Conservation (phyloP, 2,888 invertebrate species). For the Temnothorax unifasciatus region DNA sequence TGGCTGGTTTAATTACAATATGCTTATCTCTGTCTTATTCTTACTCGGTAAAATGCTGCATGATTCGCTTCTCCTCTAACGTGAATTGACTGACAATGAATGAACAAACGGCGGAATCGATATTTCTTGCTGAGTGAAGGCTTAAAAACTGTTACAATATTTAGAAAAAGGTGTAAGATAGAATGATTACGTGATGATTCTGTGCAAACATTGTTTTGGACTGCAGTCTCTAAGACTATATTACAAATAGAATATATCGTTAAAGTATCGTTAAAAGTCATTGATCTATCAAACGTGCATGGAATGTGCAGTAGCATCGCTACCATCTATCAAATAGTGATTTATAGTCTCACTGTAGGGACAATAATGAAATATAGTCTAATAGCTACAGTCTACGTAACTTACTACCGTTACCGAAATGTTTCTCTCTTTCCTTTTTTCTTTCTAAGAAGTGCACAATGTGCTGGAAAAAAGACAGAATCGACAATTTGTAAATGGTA, state of each 20-base stretch:
- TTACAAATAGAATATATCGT: conserved; percentile 57
- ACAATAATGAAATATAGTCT: conserved; percentile 48
- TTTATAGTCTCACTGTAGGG: conserved; percentile 25
- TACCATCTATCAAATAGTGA: conserved; percentile 66
- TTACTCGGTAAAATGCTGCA: conserved; percentile 53
- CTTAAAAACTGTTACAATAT: conserved; percentile 47
- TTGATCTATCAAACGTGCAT: conserved; percentile 67
- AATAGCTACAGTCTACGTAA: conserved; percentile 26
- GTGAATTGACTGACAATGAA: conserved; percentile 32
- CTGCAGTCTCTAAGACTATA: conserved; percentile 54
- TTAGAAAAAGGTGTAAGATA: conserved; percentile 56
- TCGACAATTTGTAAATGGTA: conserved; percentile 67
- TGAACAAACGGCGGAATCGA: conserved; percentile 24
- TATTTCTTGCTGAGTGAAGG: conserved; percentile 9
- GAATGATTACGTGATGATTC: conserved; percentile 51
- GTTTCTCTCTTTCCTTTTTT: neutral
- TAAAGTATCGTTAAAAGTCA: conserved; percentile 40
- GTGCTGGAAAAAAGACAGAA: too few species aligned
- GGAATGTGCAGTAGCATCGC: conserved; percentile 73
- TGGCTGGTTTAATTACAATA: conserved; percentile 57
- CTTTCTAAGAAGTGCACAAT: conserved; percentile 49
- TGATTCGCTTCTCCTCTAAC: conserved; percentile 32
- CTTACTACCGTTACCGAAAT: conserved; percentile 21
- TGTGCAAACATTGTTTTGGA: conserved; percentile 40
- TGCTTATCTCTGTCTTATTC: conserved; percentile 48